phyloP scores from a whole-genome alignment of 2,888 invertebrate genomes.

The Trachelus iudaicus region DNA sequence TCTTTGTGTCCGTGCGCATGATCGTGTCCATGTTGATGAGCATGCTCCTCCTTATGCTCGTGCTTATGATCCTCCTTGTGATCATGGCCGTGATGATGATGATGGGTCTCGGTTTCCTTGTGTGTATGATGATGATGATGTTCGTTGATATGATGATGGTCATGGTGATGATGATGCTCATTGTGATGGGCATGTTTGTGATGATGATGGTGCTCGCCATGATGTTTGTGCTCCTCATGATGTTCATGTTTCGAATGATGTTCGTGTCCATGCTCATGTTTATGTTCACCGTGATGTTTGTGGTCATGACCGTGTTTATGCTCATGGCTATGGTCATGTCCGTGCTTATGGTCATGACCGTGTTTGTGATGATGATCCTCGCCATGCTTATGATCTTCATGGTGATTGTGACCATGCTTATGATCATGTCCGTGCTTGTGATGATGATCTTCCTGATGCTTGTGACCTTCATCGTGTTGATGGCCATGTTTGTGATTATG shows the following conservation, averaged over 20 bases:
- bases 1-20: conserved; percentile 44
- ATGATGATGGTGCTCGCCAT: conserved; percentile 52
- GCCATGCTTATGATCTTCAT: conserved; percentile 38
- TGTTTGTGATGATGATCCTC: conserved; percentile 14
- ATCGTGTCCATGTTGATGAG: conserved; percentile 51
- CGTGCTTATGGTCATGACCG: conserved; percentile 38
- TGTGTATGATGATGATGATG: conserved; percentile 56
- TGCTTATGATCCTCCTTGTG: conserved; percentile 55
- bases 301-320: conserved; percentile 47
- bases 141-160: conserved; percentile 53
- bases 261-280: conserved; percentile 49
- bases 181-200: conserved; percentile 54
- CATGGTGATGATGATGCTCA: conserved; percentile 55
- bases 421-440: conserved; percentile 39
- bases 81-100: conserved; percentile 53
- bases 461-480: conserved; percentile 27
- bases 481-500: conserved; percentile 33
- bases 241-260: conserved; percentile 50
- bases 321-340: conserved; percentile 37
- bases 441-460: conserved; percentile 30
- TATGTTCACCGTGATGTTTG: conserved; percentile 46
- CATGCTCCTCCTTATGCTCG: conserved; percentile 51
- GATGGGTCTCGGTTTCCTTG: conserved; percentile 53
- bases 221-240: conserved; percentile 50
- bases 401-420: conserved; percentile 39